Evolutionary conservation across 2,113 vertebrate genomes (phyloP), one percentile per base, ranked within the genome.

Genomic region (Melanotaenia duboulayi): DNA sequence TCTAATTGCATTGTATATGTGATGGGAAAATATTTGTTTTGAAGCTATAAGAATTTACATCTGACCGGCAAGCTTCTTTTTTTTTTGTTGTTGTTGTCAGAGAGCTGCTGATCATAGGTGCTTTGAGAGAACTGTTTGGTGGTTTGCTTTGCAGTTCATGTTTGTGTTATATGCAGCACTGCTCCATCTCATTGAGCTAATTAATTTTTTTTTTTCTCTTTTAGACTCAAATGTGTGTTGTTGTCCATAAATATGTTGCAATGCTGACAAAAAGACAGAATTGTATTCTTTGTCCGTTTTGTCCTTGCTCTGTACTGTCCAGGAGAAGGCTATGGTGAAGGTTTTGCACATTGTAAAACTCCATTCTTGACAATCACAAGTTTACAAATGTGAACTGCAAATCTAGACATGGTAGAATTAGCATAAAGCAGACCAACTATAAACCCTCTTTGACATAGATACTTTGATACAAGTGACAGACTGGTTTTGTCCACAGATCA

Each of bases 331-430:
- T n/a, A 25, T 3, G 13, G 11, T 63, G 3, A 54, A 56, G n/a
- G n/a, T 52, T n/a, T 20, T 3, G 22, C 16, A 60, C 10, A 7
- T n/a, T 13, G 25, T 46, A 42, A 64, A 65, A 48, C 60, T 65
- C 39, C 49, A 48, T 16, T 52, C 63, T 46, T 37, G 11, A 60
- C 32, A 65, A 0, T 71, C 22, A 62, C 35, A 14, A 67, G 24
- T 50, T 22, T 65, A 17, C 13, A 61, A 23, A 35, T 44, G 19
- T 74, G 9, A 52, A 11, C 23, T 70, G 40, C 4, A 50, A 71
- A 71, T 66, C 19, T 57, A 51, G 11, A 11, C 13, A 51, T 22
- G 3, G 4, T 54, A 44, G 22, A 68, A 17, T 20, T 68, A 17
- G 8, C 13, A 17, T 3, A 44, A 44, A 11, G 12, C 44, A 56